Conservation (phyloP, 2,797 vertebrate species). For the Falco novaeseelandiae region DNA sequence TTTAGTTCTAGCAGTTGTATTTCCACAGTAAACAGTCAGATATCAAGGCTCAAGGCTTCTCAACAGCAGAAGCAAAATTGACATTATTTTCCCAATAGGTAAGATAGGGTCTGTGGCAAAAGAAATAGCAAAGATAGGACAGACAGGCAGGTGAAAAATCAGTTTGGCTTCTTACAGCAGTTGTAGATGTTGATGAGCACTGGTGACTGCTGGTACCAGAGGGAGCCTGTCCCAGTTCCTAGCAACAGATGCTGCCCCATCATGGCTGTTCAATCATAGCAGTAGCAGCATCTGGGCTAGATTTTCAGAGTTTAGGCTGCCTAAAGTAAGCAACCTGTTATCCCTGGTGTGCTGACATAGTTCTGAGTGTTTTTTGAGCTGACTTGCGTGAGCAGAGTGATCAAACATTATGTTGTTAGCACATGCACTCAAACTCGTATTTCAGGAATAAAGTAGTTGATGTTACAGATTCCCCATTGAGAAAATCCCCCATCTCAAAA, state of each 20-base stretch:
- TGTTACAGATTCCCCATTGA: neutral
- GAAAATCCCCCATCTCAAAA: neutral
- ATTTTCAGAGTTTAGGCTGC: neutral
- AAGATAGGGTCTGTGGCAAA: neutral
- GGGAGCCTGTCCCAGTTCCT: neutral
- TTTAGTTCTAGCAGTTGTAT: neutral
- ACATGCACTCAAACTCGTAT: rapidly evolving
- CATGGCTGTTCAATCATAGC: neutral
- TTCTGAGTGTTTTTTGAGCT: neutral
- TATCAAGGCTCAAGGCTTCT: neutral
- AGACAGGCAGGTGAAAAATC: neutral
- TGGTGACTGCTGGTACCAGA: neutral
- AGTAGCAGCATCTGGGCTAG: neutral
- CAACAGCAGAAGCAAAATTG: neutral
- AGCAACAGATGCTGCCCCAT: neutral
- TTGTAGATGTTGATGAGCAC: neutral
- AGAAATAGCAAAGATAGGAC: neutral
- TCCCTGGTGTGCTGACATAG: neutral
- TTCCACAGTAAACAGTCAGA: neutral
- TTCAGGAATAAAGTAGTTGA: neutral
- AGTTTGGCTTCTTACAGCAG: neutral
- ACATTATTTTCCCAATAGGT: neutral
- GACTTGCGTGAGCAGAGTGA: neutral
- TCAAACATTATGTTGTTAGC: neutral
- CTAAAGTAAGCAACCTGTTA: neutral